Base-by-base conservation (phyloP, 2,797 vertebrate species). In the Acanthurus lineatus region DNA sequence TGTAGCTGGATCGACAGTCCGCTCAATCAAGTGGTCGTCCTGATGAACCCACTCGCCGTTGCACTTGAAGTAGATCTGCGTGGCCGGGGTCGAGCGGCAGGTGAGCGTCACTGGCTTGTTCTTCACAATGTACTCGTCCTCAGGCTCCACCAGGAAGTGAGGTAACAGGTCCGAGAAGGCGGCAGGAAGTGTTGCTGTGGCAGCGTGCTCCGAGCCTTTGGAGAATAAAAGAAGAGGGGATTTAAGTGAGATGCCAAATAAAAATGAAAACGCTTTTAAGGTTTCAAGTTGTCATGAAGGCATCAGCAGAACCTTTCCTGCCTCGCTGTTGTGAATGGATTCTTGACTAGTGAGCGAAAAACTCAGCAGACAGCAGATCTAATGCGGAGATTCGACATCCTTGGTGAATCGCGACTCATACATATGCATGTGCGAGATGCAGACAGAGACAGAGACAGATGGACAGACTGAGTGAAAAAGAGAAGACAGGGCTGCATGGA, bases 11-110 rank as follows among this genome's bases (percentile, higher is more conserved):
- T 99, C 97, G 0, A 95, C 94, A 44, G 96, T 97, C 67, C 96
- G 96, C 86, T 98, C 97, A 0, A 97, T 99, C 78, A 96, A 45
- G 22, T 99, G 98, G 92, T 99, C 97, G 1, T 96, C 96, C 90
- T 99, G 98, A 87, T 99, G 97, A 28, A 99, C 98, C 98, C 98
- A 99, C 89, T 99, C 98, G 44, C 98, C 97, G 1, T 99, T 99
- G 93, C 98, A 99, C 91, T 99, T 99, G 95, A 99, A 99, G 96
- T 99, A 99, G 93, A 99, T 98, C 95, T 99, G 98, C 0, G 98
- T 99, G 91, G 98, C 97, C 0, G 98, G 98, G 2, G 94, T 94
- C 45, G 98, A 98, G 63, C 97, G 97, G 93, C 98, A 99, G 79
- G 95, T 95, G 91, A 99, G 94, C 51, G 96, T 96, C 92, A 99